Conservation (phyloP, 2,888 invertebrate species). For the Lithophane ornitopus region DNA sequence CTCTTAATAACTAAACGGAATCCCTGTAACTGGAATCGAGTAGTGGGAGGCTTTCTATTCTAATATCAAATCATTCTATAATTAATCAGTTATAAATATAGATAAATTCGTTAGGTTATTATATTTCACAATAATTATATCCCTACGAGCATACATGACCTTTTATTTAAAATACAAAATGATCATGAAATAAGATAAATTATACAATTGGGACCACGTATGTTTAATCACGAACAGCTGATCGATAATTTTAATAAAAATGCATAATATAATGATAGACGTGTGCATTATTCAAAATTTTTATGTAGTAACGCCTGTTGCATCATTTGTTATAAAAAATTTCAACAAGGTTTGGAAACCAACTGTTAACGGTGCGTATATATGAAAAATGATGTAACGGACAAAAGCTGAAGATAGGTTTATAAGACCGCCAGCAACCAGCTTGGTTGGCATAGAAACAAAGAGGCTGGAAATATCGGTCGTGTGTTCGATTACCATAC, state of each 20-base stretch:
- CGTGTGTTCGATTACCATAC: not conserved
- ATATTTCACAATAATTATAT: constrained; percentile 10
- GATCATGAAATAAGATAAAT: constrained; percentile 49
- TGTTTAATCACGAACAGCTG: constrained; percentile 29
- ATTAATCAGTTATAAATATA: not conserved
- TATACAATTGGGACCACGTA: constrained; percentile 49
- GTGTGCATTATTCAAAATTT: not conserved
- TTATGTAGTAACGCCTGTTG: not conserved
- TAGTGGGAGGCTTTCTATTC: not conserved
- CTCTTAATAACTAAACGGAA: not conserved
- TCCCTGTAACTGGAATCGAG: not conserved
- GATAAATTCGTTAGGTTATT: not conserved
- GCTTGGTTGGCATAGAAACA: not conserved
- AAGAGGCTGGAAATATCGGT: not conserved
- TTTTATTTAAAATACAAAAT: constrained; percentile 39
- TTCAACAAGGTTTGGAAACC: not conserved
- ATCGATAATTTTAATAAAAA: constrained; percentile 46
- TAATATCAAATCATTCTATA: not conserved
- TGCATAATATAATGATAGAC: not conserved
- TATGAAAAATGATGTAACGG: not conserved
- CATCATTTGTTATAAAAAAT: not conserved
- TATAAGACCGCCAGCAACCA: not conserved
- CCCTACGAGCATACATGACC: constrained; percentile 17
- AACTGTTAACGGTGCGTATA: too few species aligned
- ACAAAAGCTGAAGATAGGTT: not conserved